Percentiles rank a stretch among this genome's conserved stretches.
These are phyloP conservation scores for Cordilura impudica DNA, from an alignment of 2,888 invertebrate species.

Conservation along the genomic window DNA sequence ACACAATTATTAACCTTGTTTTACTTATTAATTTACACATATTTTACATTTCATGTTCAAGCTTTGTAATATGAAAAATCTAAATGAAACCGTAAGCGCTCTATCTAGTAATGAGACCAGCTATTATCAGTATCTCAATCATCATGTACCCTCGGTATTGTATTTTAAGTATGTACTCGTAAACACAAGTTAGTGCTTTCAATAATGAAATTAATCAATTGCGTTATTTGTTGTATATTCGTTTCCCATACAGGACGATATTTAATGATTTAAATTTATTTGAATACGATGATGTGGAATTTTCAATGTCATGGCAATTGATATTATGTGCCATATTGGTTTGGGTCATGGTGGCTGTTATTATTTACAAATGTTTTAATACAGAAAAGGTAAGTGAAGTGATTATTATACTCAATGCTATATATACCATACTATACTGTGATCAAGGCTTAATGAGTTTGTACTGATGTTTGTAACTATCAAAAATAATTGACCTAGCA, in stretches of 20 bases:
- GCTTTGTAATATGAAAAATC: not conserved
- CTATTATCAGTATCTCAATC: not conserved
- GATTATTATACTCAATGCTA: too few species aligned
- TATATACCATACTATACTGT: too few species aligned
- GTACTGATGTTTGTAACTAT: too few species aligned
- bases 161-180: not conserved
- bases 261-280: constrained; percentile 24
- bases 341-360: constrained; percentile 67
- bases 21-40: too few species aligned
- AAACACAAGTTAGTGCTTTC: not conserved
- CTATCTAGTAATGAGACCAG: too few species aligned
- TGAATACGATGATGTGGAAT: constrained; percentile 1
- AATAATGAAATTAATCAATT: too few species aligned
- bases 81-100: not conserved
- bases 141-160: not conserved
- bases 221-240: too few species aligned
- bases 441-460: too few species aligned
- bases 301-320: constrained; percentile 69
- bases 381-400: constrained; percentile 64
- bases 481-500: too few species aligned
- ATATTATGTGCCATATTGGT: constrained; percentile 62
- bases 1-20: too few species aligned
- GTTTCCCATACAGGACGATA: constrained; percentile 32
- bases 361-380: constrained; percentile 68
- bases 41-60: not conserved